Evolutionary conservation across 2,797 vertebrate species (phyloP).

Genomic region (Odontamblyopus lacepedii): DNA sequence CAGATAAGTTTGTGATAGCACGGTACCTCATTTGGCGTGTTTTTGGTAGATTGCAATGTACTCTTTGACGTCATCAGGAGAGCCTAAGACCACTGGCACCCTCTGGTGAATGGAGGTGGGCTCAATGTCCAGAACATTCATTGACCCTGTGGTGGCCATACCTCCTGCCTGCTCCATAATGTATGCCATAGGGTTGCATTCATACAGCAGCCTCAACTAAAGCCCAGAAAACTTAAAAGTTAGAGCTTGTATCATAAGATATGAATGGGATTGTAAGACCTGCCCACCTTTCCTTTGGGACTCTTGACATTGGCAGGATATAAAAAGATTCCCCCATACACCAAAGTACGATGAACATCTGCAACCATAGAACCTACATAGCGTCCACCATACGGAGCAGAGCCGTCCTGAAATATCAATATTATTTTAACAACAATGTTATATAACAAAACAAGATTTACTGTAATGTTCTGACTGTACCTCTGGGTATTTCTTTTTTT

Average conservation of each 20-base stretch:
- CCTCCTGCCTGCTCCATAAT: conserved; percentile 96
- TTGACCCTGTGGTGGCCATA: conserved; percentile 86
- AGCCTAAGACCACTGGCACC: conserved; percentile 87
- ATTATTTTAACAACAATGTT: fast-evolving
- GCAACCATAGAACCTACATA: conserved; percentile 98
- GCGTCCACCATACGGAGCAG: conserved; percentile 86
- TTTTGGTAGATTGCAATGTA: conserved; percentile 87
- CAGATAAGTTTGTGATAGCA: background rate
- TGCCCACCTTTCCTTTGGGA: conserved; percentile 89
- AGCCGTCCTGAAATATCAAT: conserved; percentile 80
- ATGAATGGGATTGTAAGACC: background rate
- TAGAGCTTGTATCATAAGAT: background rate
- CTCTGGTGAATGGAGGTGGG: conserved; percentile 88
- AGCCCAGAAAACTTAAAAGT: conserved; percentile 6
- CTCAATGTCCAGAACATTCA: conserved; percentile 88
- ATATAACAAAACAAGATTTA: too few species aligned
- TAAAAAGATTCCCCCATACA: conserved; percentile 96
- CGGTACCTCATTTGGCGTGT: conserved; percentile 51
- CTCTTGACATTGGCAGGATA: conserved; percentile 92
- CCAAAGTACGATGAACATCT: conserved; percentile 93
- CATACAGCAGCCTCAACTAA: conserved; percentile 93
- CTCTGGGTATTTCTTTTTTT: conserved; percentile 93
- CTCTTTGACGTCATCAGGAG: conserved; percentile 89
- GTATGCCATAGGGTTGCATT: conserved; percentile 94
- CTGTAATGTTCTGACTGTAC: conserved; percentile 60